These are phyloP conservation scores for Ochlodes sylvanus DNA, from an alignment of 2,888 invertebrate species.

Conservation along the genomic window DNA sequence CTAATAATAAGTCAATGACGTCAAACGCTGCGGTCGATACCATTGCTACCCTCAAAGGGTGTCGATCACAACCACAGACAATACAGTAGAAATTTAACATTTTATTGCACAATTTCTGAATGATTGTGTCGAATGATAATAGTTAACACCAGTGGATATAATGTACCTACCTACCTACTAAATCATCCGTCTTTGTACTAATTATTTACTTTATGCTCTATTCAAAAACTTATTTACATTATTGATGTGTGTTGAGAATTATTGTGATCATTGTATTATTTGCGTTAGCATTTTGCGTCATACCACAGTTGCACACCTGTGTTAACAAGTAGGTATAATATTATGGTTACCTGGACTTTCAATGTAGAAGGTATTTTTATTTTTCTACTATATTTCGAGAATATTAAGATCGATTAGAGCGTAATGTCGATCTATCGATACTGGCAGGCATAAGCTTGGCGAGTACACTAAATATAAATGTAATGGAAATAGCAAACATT, in stretches of 20 bases:
- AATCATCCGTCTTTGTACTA: slow-evolving; percentile 1
- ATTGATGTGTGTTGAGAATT: slow-evolving; percentile 14
- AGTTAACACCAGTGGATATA: neutral
- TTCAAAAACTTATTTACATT: slow-evolving; percentile 10
- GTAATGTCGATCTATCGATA: no score
- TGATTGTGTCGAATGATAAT: neutral
- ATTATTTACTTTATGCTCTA: slow-evolving; percentile 7
- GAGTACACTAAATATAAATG: no score
- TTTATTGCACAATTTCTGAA: neutral
- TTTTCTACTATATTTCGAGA: no score
- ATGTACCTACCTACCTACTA: no score
- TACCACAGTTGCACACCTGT: slow-evolving; percentile 38
- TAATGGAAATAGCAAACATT: neutral
- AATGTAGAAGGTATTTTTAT: neutral
- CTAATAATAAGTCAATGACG: no score
- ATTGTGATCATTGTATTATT: slow-evolving; percentile 17
- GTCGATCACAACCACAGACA: neutral
- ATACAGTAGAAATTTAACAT: neutral
- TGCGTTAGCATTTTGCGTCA: slow-evolving; percentile 38
- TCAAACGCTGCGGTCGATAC: neutral
- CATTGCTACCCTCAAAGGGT: neutral
- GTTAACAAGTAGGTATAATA: slow-evolving; percentile 42
- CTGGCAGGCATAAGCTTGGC: no score
- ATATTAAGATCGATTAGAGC: no score
- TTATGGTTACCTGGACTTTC: neutral